Conservation (phyloP, 2,113 vertebrate species). For the Symphodus melops region DNA sequence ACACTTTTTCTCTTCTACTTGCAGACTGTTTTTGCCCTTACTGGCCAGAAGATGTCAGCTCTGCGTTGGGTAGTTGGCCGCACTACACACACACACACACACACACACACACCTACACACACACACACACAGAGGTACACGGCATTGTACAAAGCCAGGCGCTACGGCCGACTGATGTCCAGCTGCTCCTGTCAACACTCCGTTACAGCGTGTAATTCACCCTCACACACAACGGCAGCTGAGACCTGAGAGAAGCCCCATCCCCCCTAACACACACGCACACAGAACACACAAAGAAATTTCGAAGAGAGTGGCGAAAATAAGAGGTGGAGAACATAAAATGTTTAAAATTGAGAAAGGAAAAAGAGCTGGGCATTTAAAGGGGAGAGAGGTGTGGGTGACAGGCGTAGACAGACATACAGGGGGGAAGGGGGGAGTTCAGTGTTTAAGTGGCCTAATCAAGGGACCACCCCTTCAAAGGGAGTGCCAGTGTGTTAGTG, state of each 20-base stretch:
- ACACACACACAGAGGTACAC: neutral
- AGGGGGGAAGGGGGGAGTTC: constrained; percentile 48
- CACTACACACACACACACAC: constrained; percentile 28
- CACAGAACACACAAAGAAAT: constrained; percentile 23
- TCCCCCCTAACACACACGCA: constrained; percentile 4
- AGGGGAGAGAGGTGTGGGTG: constrained; percentile 45
- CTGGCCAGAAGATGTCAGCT: constrained; percentile 77
- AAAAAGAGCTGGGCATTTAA: constrained; percentile 25
- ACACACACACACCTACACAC: constrained; percentile 7
- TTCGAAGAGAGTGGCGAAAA: constrained; percentile 24
- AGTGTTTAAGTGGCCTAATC: constrained; percentile 78
- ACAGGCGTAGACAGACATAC: constrained; percentile 56
- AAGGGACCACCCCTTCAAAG: constrained; percentile 75
- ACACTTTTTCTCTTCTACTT: constrained; percentile 4
- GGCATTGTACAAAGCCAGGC: constrained; percentile 21
- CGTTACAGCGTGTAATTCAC: constrained; percentile 75
- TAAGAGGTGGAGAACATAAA: constrained; percentile 28
- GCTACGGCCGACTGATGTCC: constrained; percentile 74
- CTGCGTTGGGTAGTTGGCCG: constrained; percentile 52
- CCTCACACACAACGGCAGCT: constrained; percentile 76
- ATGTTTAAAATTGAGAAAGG: constrained; percentile 8
- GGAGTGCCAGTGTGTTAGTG: constrained; percentile 26
- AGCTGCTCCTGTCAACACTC: constrained; percentile 81
- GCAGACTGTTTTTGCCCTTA: constrained; percentile 40
- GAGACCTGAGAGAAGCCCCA: constrained; percentile 65